Evolutionary conservation across 2,113 vertebrate genomes (phyloP).

Genomic region (Corythaixoides concolor): DNA sequence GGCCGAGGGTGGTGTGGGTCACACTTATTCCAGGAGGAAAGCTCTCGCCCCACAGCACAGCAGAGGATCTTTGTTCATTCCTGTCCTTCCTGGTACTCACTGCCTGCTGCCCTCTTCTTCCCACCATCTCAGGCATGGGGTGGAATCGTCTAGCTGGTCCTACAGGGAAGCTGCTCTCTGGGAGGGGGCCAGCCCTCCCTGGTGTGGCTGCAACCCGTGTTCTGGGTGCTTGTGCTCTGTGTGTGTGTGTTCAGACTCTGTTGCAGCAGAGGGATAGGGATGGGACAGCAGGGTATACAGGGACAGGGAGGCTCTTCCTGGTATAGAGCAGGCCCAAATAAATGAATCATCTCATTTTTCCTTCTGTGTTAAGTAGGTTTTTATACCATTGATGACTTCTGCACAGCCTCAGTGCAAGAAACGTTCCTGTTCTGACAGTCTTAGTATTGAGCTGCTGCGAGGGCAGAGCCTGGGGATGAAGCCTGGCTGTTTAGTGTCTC

Average conservation of each 20-base stretch:
- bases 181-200: not conserved
- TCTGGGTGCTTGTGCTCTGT: not conserved
- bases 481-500: not conserved
- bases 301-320: not conserved
- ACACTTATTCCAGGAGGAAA: not conserved
- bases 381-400: not conserved
- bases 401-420: not conserved
- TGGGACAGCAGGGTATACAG: not conserved
- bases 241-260: not conserved
- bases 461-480: not conserved
- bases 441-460: not conserved
- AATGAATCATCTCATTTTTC: not conserved
- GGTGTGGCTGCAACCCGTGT: rapidly evolving
- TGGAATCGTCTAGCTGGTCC: not conserved
- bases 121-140: not conserved
- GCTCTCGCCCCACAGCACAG: not conserved
- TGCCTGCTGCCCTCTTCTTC: not conserved
- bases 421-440: not conserved
- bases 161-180: too few species aligned
- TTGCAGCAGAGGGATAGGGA: not conserved
- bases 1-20: too few species aligned
- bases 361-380: not conserved
- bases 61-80: not conserved
- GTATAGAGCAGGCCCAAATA: not conserved
- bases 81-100: too few species aligned